Evolutionary conservation across 2,888 invertebrate genomes (phyloP).

Genomic region (Chromoteleia sp.): DNA sequence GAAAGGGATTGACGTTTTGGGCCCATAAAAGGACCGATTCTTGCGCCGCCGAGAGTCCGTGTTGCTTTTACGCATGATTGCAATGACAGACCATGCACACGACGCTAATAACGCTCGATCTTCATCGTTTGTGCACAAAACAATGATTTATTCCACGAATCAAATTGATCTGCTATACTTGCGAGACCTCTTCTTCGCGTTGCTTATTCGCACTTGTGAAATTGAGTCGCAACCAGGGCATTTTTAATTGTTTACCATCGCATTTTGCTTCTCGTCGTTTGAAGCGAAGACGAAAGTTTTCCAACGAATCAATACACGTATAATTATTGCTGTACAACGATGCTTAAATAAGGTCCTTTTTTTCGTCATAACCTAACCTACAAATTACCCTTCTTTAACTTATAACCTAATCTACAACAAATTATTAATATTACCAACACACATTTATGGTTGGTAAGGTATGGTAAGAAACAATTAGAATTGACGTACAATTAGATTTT

Average conservation of each 20-base stretch:
- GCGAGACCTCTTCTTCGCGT: not conserved
- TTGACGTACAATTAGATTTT: too few relatives aligned
- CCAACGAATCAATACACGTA: too few relatives aligned
- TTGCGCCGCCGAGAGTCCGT: slow-evolving; percentile 59
- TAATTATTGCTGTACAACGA: too few relatives aligned
- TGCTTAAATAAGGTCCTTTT: too few relatives aligned
- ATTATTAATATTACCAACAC: too few relatives aligned
- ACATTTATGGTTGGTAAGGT: too few relatives aligned
- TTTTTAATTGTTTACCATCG: slow-evolving; percentile 11
- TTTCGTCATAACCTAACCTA: too few relatives aligned
- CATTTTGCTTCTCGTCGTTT: too few relatives aligned
- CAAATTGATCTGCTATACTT: slow-evolving; percentile 43
- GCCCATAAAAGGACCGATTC: slow-evolving; percentile 71
- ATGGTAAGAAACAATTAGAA: too few relatives aligned
- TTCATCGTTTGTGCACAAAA: slow-evolving; percentile 58
- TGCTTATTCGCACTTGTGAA: slow-evolving; percentile 20
- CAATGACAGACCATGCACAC: slow-evolving; percentile 70
- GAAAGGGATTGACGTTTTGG: slow-evolving; percentile 71
- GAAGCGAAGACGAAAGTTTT: too few relatives aligned
- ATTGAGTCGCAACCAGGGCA: slow-evolving; percentile 12
- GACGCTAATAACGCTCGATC: slow-evolving; percentile 62
- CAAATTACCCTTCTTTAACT: too few relatives aligned
- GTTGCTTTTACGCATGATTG: slow-evolving; percentile 69
- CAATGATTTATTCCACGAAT: slow-evolving; percentile 61
- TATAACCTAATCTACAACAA: too few relatives aligned